These are phyloP conservation scores for Enteromius anoplus DNA, from an alignment of 2,797 vertebrate species.

Conservation along the genomic window DNA sequence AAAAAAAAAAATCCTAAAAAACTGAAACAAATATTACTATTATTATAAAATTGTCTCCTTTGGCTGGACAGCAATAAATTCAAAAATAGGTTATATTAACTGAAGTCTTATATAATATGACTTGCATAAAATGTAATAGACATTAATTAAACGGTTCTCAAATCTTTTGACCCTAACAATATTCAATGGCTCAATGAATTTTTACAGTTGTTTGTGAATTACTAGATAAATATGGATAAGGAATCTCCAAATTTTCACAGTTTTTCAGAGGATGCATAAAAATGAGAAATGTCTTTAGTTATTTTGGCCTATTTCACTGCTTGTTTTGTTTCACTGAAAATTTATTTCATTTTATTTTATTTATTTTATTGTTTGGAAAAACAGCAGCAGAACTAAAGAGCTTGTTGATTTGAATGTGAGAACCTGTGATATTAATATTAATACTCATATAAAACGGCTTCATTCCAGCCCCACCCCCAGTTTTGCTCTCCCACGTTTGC, in stretches of 20 bases:
- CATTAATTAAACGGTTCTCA: not conserved
- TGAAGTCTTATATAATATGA: not conserved
- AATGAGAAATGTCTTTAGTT: not conserved
- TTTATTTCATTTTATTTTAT: not conserved
- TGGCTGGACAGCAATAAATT: not conserved
- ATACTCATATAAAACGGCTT: not conserved
- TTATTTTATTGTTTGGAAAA: not conserved
- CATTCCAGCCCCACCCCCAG: not conserved
- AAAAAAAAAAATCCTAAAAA: not conserved
- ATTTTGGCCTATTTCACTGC: not conserved
- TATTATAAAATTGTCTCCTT: not conserved
- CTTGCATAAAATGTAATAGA: not conserved
- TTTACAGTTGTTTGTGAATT: not conserved
- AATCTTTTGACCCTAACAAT: not conserved
- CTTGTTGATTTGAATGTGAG: slow-evolving; percentile 3
- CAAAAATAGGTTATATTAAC: not conserved
- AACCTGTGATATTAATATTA: not conserved
- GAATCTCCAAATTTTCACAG: not conserved
- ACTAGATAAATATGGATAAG: not conserved
- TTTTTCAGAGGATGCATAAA: not conserved
- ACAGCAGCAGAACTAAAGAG: not conserved
- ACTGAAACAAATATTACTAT: not conserved
- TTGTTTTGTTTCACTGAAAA: not conserved
- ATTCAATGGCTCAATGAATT: not conserved
- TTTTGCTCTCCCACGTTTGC: not conserved